A percentile compares a stretch with the other conserved stretches of the same genome.
These are phyloP conservation scores for Drosophila mettleri DNA, from an alignment of 2,888 invertebrate genomes.

Conservation along the genomic window DNA sequence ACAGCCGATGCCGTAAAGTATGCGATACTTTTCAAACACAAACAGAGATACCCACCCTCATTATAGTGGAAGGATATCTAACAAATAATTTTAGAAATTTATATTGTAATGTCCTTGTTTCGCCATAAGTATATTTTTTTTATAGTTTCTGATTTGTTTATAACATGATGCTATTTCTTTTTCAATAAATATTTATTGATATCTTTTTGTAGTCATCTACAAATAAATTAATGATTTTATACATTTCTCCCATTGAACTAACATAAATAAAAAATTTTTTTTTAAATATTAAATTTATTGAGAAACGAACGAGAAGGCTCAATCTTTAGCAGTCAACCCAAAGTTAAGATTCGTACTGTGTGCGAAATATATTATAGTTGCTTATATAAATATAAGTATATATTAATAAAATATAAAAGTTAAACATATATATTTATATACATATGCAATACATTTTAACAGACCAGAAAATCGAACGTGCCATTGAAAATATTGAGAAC, in stretches of 20 bases:
- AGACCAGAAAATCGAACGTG: slow-evolving; percentile 27
- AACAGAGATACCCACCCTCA: slow-evolving; percentile 11
- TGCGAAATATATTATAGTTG: slow-evolving; percentile 65
- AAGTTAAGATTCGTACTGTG: slow-evolving; percentile 47
- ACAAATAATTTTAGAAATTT: slow-evolving; percentile 7
- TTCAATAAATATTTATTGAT: slow-evolving; percentile 59
- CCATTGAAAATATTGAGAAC: slow-evolving; percentile 27
- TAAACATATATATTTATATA: slow-evolving; percentile 30
- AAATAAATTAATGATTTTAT: slow-evolving; percentile 41
- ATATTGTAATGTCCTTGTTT: slow-evolving; percentile 20
- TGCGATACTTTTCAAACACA: slow-evolving; percentile 36
- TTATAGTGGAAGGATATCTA: slow-evolving; percentile 37
- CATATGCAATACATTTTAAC: slow-evolving; percentile 29
- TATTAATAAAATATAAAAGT: slow-evolving; percentile 32
- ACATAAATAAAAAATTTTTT: slow-evolving; percentile 7
- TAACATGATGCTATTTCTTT: slow-evolving; percentile 39
- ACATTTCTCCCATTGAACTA: slow-evolving; percentile 2
- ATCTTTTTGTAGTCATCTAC: slow-evolving; percentile 36
- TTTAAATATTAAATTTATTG: slow-evolving; percentile 17
- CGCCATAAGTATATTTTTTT: slow-evolving; percentile 24
- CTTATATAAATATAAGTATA: slow-evolving; percentile 39
- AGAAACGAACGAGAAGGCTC: slow-evolving; percentile 23
- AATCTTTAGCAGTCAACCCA: slow-evolving; percentile 41
- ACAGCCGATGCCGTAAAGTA: slow-evolving; percentile 26
- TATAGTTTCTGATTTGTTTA: slow-evolving; percentile 47